These are phyloP conservation scores for Miichthys miiuy DNA, from an alignment of 2,797 vertebrate species.

Conservation along the genomic window DNA sequence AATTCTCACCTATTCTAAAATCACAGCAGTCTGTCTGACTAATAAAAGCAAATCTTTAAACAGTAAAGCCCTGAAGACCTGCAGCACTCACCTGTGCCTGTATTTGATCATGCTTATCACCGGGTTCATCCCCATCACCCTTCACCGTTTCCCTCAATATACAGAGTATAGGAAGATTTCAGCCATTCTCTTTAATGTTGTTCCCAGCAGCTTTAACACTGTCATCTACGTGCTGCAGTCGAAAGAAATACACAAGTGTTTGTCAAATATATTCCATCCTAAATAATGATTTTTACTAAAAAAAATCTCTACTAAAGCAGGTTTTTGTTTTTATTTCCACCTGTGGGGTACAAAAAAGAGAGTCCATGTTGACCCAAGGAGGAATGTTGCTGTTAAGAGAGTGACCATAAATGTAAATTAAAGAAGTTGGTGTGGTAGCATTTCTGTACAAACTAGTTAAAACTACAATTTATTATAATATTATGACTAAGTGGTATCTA, in stretches of 20 bases:
- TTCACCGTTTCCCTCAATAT: slow-evolving; percentile 60
- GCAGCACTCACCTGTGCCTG: slow-evolving; percentile 67
- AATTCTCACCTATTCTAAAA: slow-evolving; percentile 59
- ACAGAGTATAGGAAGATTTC: slow-evolving; percentile 42
- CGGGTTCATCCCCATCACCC: slow-evolving; percentile 23
- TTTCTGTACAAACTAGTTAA: no score
- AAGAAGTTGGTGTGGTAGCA: no score
- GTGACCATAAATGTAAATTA: no score
- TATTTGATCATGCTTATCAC: slow-evolving; percentile 55
- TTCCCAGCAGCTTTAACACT: slow-evolving; percentile 58
- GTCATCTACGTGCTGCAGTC: slow-evolving; percentile 70
- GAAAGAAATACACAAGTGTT: slow-evolving; percentile 38
- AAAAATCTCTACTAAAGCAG: no score
- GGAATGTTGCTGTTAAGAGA: no score
- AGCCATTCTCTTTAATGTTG: slow-evolving; percentile 35
- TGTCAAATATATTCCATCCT: slow-evolving; percentile 6
- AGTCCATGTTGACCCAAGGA: no score
- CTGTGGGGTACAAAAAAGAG: no score
- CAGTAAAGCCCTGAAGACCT: slow-evolving; percentile 74
- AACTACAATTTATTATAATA: not conserved
- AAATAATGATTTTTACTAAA: not conserved
- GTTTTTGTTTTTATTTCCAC: no score
- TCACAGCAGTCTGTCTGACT: slow-evolving; percentile 55
- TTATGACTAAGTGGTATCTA: not conserved
- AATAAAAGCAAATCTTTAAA: slow-evolving; percentile 69